A percentile compares a stretch with the other conserved stretches of the same genome.
Evolutionary conservation across 2,113 vertebrate species (phyloP).

Genomic region (Amphiprion ocellaris): DNA sequence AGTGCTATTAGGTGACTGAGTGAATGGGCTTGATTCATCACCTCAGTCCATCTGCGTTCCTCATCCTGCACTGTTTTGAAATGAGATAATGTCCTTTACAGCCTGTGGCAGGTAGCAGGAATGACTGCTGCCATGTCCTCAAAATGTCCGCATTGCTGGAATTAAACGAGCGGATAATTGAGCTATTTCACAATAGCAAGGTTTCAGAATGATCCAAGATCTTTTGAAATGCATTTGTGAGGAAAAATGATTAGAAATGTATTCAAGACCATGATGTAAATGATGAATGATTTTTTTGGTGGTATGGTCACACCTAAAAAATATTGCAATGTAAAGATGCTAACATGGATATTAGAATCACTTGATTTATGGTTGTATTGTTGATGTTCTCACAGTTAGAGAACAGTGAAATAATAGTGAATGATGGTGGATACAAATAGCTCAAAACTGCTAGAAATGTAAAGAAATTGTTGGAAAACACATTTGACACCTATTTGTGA

Average conservation of each 20-base stretch:
- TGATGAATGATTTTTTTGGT: neutral
- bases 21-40: slow-evolving; percentile 68
- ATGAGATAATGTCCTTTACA: slow-evolving; percentile 74
- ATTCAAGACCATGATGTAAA: neutral
- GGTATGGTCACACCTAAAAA: neutral
- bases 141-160: slow-evolving; percentile 32
- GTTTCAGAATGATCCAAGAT: neutral
- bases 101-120: slow-evolving; percentile 71
- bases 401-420: slow-evolving; percentile 16
- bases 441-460: slow-evolving; percentile 9
- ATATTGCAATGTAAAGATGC: neutral
- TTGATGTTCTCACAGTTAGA: slow-evolving; percentile 27
- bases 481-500: slow-evolving; percentile 3
- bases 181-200: neutral
- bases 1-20: slow-evolving; percentile 65
- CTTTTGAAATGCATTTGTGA: neutral
- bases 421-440: slow-evolving; percentile 1
- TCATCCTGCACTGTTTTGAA: slow-evolving; percentile 70
- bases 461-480: slow-evolving; percentile 8
- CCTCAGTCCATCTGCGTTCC: slow-evolving; percentile 75
- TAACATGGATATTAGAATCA: neutral
- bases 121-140: slow-evolving; percentile 32
- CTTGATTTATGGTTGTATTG: slow-evolving; percentile 18
- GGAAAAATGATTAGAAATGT: neutral
- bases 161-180: slow-evolving; percentile 7